Conservation (phyloP, 2,113 vertebrate species). For the Procavia capensis region DNA sequence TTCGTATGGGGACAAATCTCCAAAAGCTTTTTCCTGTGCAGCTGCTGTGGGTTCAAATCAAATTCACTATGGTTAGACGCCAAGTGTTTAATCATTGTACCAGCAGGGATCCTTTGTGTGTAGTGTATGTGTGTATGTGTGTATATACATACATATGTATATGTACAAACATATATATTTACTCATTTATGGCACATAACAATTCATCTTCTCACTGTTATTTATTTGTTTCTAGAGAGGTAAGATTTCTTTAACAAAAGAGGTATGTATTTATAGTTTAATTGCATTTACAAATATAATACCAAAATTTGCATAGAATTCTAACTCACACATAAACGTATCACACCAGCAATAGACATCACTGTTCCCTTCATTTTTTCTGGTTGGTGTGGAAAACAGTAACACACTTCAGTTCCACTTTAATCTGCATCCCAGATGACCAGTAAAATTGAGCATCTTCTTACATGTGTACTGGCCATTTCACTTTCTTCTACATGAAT, state of each 20-base stretch:
- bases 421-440: neutral
- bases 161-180: neutral
- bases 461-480: neutral
- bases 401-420: neutral
- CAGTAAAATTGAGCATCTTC: neutral
- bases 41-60: neutral
- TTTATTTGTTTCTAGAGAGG: conserved; percentile 4
- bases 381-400: neutral
- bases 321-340: conserved; percentile 3
- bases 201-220: neutral
- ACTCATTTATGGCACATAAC: neutral
- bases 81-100: neutral
- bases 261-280: neutral
- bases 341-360: neutral
- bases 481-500: neutral
- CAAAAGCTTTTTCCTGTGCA: neutral
- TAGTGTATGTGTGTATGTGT: too few relatives aligned
- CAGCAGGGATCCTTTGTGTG: neutral
- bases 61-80: neutral
- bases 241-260: neutral
- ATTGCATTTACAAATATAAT: conserved; percentile 47
- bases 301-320: neutral
- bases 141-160: too few relatives aligned
- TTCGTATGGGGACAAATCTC: neutral
- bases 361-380: neutral